Base-by-base conservation (phyloP, 2,797 vertebrate species). In the Gobionotothen gibberifrons region DNA sequence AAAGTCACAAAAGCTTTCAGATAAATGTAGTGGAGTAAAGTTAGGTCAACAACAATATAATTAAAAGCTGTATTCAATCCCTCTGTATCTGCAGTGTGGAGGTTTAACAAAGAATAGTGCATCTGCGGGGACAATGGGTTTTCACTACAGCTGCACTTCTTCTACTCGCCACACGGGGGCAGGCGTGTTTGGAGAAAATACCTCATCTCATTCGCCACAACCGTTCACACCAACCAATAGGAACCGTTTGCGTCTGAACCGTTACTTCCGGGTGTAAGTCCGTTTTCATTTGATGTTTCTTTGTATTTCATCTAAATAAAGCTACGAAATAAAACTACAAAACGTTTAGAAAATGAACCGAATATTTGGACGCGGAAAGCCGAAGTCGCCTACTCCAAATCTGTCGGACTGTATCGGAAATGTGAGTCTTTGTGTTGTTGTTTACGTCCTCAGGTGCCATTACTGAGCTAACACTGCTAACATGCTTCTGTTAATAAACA, bases 331-430 rank as follows among this genome's bases (percentile, higher is more conserved):
- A 60, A 52, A 10, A 42, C 60, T 58, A 0, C 7, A 1, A 63
- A 36, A 68, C 62, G 54, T 61, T 29, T 65, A 32, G 16, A 91
- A 85, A 79, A 99, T 99, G 98, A 97, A 99, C 84, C 93, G 97
- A 65, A 94, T 99, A 87, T 99, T 99, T 64, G 98, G 98, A 49
- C 96, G 95, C 42, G 94, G 95, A n/a, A 99, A 97, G 84, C 95
- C 96, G 0, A 98, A 96, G 92, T 92, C 90, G 39, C 96, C 97
- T 29, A 95, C 96, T 7, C 96, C 98, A 7, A 97, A 96, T 81
- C 91, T 99, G 65, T 97, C 98, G 26, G 97, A 99, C 90, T 99
- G 97, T 86, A 98, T 99, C 74, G 96, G 97, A 36, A 98, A 95
- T 92, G 98, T 99, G 92, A 95, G 97, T 57, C 29, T 57, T 43